Percentiles rank a stretch among this genome's conserved stretches.
Conservation (phyloP, 2,113 vertebrate species). For the Odontophorus gujanensis region DNA sequence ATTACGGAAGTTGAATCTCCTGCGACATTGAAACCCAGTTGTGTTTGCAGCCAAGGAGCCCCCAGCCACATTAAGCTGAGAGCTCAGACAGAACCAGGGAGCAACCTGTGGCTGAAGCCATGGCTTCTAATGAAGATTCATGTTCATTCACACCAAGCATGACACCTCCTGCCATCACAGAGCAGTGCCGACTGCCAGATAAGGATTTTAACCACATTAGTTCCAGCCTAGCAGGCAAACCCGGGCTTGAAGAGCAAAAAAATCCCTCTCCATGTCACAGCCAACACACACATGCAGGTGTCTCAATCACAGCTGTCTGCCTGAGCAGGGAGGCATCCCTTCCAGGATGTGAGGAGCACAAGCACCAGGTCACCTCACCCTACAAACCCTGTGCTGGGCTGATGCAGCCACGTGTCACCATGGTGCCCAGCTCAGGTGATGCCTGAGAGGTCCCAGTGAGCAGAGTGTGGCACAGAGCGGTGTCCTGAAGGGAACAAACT, state of each 20-base stretch:
- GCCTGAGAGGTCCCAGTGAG: not conserved
- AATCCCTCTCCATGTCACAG: not conserved
- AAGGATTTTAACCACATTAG: not conserved
- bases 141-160: not conserved
- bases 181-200: not conserved
- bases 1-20: not conserved
- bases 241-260: not conserved
- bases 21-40: not conserved
- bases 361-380: no score
- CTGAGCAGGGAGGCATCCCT: not conserved
- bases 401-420: not conserved
- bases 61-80: not conserved
- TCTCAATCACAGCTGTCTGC: not conserved
- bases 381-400: not conserved
- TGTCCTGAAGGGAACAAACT: not conserved
- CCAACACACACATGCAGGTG: not conserved
- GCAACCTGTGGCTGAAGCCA: not conserved
- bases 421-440: no score
- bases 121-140: not conserved
- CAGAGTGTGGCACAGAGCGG: rapidly evolving
- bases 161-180: not conserved
- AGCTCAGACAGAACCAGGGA: not conserved
- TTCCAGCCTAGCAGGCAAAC: not conserved
- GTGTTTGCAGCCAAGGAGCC: not conserved
- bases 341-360: not conserved